Evolutionary conservation across 2,797 vertebrate species (phyloP), one percentile per base, ranked within the genome.

Genomic region (Dallia pectoralis): DNA sequence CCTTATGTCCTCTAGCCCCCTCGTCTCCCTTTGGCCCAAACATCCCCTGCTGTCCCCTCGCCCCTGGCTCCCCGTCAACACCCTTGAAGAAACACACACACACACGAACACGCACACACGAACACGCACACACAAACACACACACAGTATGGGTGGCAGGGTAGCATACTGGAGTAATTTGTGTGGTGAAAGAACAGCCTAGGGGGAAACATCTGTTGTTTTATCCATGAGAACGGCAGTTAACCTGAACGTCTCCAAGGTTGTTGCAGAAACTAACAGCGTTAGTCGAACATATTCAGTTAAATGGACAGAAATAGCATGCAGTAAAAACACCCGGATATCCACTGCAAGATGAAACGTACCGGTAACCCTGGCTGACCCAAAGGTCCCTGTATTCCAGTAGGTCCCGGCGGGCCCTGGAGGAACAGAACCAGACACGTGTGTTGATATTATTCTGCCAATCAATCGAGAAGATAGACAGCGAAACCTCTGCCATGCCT

Each of bases 1-100:
- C 96, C 70, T 92, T 91, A 63, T 94, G 94, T 47, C 97, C 97
- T 70, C 95, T 89, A 0, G 70, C 25, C 66, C 97, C 97, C 77
- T 98, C 97, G 56, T 98, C 96, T 78, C 97, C 97, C 84, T 98
- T 98, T 56, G 93, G 92, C 0, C 97, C 97, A 0, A 94, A 92
- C 93, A 97, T 95, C 22, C 97, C 97, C 74, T 96, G 94, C 82
- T 96, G 95, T 49, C 97, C 97, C 11, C 94, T 92, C 47, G 92
- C 95, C 3, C 97, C 97, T n/a, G 93, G 88, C 70, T 96, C 95
- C 15, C 97, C 96, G 0, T 98, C 96, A 14, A 86, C 82, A 51
- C 97, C 97, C 97, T 98, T 76, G 61, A 63, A 80, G 27, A 44
- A 44, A 81, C 7, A 51, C 49, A 74, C 29, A 69, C 65, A 74